Base-by-base conservation (phyloP, 2,888 invertebrate species). In the Helleia helle region DNA sequence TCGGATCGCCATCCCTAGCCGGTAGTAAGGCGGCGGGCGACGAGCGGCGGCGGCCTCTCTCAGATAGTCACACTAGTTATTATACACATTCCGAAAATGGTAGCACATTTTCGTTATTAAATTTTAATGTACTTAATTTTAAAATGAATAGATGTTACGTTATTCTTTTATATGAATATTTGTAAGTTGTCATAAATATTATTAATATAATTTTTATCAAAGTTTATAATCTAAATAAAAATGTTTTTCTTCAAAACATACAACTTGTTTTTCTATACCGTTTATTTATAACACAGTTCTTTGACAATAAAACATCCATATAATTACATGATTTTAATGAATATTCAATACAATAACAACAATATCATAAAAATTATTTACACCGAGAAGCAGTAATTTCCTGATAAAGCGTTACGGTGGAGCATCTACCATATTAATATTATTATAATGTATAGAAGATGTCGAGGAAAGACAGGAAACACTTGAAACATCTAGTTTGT, bases 191-290 rank as follows among this genome's bases (percentile, higher is more conserved):
- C 84, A 84, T 85, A 83, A 85, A 84, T 83, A 83, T 81, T 81
- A 81, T 81, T 84, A 84, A 83, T 84, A 84, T 84, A 84, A 85
- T 85, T 86, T 86, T 85, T 86, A 86, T 86, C 86, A 86, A 86
- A 86, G 85, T 86, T 86, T 86, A 86, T 86, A 86, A 86, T 84
- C 85, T 84, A 80, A 85, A 86, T 85, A 84, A 84, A 86, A 81
- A 83, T 76, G 80, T 81, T 83, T 84, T 85, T 80, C 85, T 84
- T 80, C 80, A 81, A 80, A 80, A 81, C 75, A 71, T 69, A 59
- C 53, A 47, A 47, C 47, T 60, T 43, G 63, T 68, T 22, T 60
- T 52, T 56, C 50, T 28, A 40, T 30, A 4, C 3, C 28, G 5
- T 34, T 31, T 34, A 36, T 22, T 44, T 40, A 36, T 27, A 39